Evolutionary conservation across 2,113 vertebrate genomes (phyloP), one percentile per base, ranked within the genome.

Genomic region (Syngnathus floridae): DNA sequence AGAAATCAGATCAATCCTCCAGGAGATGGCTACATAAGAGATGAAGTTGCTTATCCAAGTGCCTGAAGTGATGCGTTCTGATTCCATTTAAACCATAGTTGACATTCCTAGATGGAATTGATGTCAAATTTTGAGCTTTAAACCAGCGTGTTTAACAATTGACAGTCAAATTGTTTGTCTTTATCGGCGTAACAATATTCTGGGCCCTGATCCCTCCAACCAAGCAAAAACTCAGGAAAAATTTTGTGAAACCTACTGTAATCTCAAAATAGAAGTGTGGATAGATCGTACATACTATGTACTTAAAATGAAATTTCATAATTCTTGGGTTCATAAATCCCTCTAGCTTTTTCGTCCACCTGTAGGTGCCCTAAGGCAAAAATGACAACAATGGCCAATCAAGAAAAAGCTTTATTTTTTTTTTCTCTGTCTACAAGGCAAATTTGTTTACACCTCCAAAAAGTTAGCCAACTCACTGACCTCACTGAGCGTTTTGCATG

Each of bases 31-130:
- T 7, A 26, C 11, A 54, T 48, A 48, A 67, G 71, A 87, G 61
- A 69, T 85, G 83, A 79, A 69, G 76, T 87, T 86, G 81, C 82
- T 93, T 93, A 93, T 95, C 93, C 92, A 98, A 97, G 95, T 98
- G 95, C 95, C 95, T 98, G 91, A 92, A 93, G 93, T 95, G 95
- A 94, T 96, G 94, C 95, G 96, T 95, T 94, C 90, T 92, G 89
- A 74, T 77, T 89, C 86, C 63, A 76, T 96, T 96, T 93, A 93
- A 93, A 93, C 95, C 94, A 94, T 94, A 93, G 93, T 95, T 84
- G 92, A 92, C 93, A 91, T 95, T 93, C 19, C 93, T 93, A 93
- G 93, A 94, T 95, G 93, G 93, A 94, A 93, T 94, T 95, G 94
- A 94, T 92, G 73, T 94, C 92, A 38, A 92, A 93, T 93, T 90